Conservation (phyloP, 2,113 vertebrate genomes). For the Cottus gobio region DNA sequence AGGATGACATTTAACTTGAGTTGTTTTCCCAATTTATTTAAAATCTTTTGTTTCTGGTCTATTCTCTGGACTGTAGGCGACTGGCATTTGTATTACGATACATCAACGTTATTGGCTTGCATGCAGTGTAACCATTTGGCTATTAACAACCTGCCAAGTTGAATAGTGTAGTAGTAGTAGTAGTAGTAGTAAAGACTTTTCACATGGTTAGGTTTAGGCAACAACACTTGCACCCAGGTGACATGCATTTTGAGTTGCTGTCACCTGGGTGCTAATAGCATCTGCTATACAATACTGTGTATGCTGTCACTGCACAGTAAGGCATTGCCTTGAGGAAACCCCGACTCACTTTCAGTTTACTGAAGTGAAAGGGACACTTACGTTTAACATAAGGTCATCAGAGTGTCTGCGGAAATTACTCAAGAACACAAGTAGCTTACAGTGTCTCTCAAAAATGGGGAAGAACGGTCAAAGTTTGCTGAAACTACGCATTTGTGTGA, state of each 20-base stretch:
- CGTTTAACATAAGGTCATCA: slow-evolving; percentile 8
- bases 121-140: not conserved
- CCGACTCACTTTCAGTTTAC: slow-evolving; percentile 14
- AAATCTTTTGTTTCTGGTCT: not conserved
- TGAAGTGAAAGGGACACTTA: slow-evolving; percentile 48
- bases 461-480: not conserved
- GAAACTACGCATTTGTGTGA: not conserved
- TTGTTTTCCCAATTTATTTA: not conserved
- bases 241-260: too few relatives aligned
- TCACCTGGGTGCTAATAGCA: not conserved
- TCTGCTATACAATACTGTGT: not conserved
- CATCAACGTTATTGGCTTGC: not conserved
- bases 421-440: not conserved
- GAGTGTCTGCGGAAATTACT: slow-evolving; percentile 27
- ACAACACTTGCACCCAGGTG: too few relatives aligned
- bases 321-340: slow-evolving; percentile 17
- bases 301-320: slow-evolving; percentile 1
- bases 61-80: not conserved
- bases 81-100: not conserved
- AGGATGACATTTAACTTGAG: not conserved
- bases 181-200: too few relatives aligned
- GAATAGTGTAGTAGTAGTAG: too few relatives aligned
- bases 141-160: not conserved
- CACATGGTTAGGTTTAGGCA: too few relatives aligned
- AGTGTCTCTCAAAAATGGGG: not conserved